Conservation (phyloP, 2,797 vertebrate species). For the Xyrichtys novacula region DNA sequence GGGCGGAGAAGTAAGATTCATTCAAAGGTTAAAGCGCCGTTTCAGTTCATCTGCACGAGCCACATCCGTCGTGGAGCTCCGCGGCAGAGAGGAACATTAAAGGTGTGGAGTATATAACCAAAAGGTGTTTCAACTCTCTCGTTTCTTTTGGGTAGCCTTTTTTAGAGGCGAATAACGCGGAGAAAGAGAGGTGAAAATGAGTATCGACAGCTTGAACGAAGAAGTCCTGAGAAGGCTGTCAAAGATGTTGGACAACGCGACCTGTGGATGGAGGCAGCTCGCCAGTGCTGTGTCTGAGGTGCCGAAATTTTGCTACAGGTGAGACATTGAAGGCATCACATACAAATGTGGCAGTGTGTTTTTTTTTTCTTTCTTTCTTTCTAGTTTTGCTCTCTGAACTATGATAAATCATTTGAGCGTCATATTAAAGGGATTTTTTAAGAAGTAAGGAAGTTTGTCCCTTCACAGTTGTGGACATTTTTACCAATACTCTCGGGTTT, state of each 20-base stretch:
- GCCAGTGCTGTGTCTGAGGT: conserved; percentile 75
- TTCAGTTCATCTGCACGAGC: too few relatives aligned
- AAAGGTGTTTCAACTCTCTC: not conserved
- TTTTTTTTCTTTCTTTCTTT: too few relatives aligned
- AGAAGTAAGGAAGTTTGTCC: not conserved
- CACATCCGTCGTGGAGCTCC: too few relatives aligned
- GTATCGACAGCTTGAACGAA: conserved; percentile 72
- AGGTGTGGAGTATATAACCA: not conserved
- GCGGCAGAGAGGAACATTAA: not conserved
- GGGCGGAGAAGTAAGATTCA: not conserved
- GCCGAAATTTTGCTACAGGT: conserved; percentile 87
- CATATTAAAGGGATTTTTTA: not conserved
- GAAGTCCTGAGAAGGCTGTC: conserved; percentile 76
- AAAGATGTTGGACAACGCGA: conserved; percentile 84
- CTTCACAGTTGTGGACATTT: not conserved
- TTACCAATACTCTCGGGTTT: not conserved
- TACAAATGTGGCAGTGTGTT: accelerated
- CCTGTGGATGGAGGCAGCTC: conserved; percentile 88
- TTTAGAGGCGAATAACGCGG: not conserved
- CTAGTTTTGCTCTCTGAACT: too few relatives aligned
- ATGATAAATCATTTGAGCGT: not conserved
- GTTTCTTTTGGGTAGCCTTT: not conserved
- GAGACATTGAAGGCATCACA: conserved; percentile 49
- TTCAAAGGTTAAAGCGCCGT: too few relatives aligned
- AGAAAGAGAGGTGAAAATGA: conserved; percentile 77